Evolutionary conservation across 2,797 vertebrate genomes (phyloP).

Genomic region (Ammospiza maritima): DNA sequence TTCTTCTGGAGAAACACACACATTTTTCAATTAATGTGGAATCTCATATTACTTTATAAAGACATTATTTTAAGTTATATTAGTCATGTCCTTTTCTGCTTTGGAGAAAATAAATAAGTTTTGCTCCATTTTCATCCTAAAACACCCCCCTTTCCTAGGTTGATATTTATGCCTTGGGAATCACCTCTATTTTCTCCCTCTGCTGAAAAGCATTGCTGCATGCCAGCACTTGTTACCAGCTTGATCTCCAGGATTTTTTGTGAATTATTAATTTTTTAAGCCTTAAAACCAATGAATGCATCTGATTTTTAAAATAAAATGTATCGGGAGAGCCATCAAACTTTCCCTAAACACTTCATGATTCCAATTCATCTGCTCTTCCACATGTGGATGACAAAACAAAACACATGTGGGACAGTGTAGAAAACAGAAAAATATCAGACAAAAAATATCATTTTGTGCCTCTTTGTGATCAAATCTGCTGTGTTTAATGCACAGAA

Average conservation of each 20-base stretch:
- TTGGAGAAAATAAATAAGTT: neutral
- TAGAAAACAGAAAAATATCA: neutral
- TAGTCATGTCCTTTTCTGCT: neutral
- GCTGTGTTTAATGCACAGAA: neutral
- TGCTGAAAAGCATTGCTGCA: neutral
- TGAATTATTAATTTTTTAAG: neutral
- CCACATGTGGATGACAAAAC: neutral
- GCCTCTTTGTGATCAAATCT: neutral
- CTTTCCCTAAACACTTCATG: neutral
- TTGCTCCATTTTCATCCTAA: neutral
- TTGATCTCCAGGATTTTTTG: neutral
- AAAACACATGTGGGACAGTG: neutral
- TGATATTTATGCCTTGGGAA: neutral
- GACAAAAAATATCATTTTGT: neutral
- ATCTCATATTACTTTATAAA: neutral
- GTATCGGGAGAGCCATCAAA: neutral
- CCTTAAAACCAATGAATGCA: neutral
- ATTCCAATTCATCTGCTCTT: neutral
- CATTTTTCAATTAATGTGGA: neutral
- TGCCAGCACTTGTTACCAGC: neutral
- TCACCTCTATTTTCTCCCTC: neutral
- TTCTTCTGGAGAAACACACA: rapidly evolving
- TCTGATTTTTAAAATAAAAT: neutral
- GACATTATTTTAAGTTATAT: neutral
- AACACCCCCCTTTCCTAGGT: rapidly evolving